Evolutionary conservation across 1,140 invertebrate genomes (phyloP).

Genomic region (Hypothenemus hampei): DNA sequence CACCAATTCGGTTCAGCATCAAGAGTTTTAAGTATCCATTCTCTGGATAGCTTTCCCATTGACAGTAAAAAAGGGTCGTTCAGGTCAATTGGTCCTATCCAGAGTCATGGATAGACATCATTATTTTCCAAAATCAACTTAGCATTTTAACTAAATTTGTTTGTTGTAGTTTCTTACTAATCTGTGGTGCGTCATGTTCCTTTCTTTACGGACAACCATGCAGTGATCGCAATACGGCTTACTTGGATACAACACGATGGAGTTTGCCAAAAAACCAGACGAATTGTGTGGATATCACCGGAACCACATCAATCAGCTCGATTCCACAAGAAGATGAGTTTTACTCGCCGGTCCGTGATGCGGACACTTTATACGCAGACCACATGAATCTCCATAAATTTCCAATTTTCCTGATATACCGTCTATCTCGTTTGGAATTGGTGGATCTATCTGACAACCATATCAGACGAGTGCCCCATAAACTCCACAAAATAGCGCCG

Average conservation of each 20-base stretch:
- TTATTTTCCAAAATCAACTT: too few relatives aligned
- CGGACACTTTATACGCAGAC: conserved; percentile 37
- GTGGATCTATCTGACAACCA: conserved; percentile 35
- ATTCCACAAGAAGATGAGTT: conserved; percentile 16
- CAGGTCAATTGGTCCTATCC: too few relatives aligned
- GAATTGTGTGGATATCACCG: conserved; percentile 36
- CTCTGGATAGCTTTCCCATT: too few relatives aligned
- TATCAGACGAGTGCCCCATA: conserved; percentile 27
- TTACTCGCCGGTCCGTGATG: conserved; percentile 15
- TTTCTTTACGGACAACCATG: conserved; percentile 32
- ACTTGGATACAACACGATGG: conserved; percentile 21
- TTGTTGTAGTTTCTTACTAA: conserved; percentile 5
- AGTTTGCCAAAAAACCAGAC: conserved; percentile 26
- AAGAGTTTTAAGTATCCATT: too few relatives aligned
- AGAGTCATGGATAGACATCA: too few relatives aligned
- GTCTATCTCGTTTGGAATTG: conserved; percentile 31
- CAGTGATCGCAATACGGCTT: conserved; percentile 31
- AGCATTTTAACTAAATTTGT: not conserved
- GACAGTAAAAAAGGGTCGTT: too few relatives aligned
- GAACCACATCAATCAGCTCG: conserved; percentile 13
- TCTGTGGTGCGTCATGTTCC: not conserved
- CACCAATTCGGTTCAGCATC: too few relatives aligned
- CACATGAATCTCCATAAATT: conserved; percentile 33
- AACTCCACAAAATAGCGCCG: conserved; percentile 21
- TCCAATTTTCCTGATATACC: conserved; percentile 21